A percentile compares a stretch with the other conserved stretches of the same genome.
phyloP scores from a whole-genome alignment of 64 coral and sea anemone genomes.

The Montipora capricornis region DNA sequence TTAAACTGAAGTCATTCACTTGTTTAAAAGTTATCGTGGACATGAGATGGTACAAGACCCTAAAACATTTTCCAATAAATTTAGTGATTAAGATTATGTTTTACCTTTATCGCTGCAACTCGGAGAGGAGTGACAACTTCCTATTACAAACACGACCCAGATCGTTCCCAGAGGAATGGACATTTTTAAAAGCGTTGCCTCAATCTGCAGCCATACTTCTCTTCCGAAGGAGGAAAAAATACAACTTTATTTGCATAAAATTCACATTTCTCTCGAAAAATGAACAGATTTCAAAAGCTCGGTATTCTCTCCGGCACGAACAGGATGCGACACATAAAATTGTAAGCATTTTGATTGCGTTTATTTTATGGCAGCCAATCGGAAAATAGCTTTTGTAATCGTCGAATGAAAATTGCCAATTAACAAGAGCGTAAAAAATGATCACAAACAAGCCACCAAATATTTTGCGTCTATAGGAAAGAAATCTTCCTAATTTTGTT shows the following conservation, averaged over 20 bases:
- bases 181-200: background rate
- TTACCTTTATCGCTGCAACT: constrained; percentile 33
- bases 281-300: background rate
- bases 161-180: background rate
- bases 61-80: background rate
- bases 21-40: background rate
- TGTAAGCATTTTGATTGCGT: background rate
- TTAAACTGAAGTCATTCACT: too few species aligned
- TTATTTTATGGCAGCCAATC: background rate
- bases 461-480: background rate
- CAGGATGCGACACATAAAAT: background rate
- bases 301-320: background rate
- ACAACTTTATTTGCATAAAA: background rate
- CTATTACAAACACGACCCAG: background rate
- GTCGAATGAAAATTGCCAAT: background rate
- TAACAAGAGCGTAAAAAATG: background rate
- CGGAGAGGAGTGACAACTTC: background rate
- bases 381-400: background rate
- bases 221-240: background rate
- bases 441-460: background rate
- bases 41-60: background rate
- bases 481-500: background rate
- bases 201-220: background rate
- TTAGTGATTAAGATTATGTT: background rate
- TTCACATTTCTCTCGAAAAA: background rate